Conservation (phyloP, 2,888 invertebrate genomes). For the Criorhina ranunculi region DNA sequence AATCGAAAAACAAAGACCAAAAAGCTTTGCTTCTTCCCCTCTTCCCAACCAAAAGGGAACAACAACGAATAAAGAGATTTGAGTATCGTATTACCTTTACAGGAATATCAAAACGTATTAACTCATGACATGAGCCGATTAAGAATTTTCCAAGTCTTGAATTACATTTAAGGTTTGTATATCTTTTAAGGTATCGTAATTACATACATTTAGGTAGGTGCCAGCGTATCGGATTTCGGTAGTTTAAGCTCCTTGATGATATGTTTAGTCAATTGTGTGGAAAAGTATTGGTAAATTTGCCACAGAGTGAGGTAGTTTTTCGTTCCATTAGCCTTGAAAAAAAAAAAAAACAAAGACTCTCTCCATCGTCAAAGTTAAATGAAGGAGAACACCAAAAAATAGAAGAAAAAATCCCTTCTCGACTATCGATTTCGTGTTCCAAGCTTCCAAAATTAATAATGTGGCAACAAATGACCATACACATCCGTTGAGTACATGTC, state of each 20-base stretch:
- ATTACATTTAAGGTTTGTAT: conserved; percentile 79
- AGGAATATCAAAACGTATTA: conserved; percentile 76
- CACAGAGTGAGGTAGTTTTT: conserved; percentile 61
- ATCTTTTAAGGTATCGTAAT: conserved; percentile 79
- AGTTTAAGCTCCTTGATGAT: conserved; percentile 79
- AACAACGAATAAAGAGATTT: conserved; percentile 61
- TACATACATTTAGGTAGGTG: conserved; percentile 84
- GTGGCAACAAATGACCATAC: conserved; percentile 53
- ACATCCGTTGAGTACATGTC: conserved; percentile 62
- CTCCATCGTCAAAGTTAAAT: neutral
- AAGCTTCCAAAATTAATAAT: conserved; percentile 61
- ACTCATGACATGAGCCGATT: conserved; percentile 84
- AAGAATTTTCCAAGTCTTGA: conserved; percentile 82
- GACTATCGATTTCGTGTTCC: conserved; percentile 66
- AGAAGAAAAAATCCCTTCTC: conserved; percentile 20
- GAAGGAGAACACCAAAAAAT: no score
- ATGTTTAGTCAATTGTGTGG: conserved; percentile 84
- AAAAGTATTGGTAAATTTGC: conserved; percentile 79
- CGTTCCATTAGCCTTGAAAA: conserved; percentile 70
- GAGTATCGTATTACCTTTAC: conserved; percentile 67
- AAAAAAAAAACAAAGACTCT: no score
- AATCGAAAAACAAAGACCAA: conserved; percentile 52
- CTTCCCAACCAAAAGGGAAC: conserved; percentile 22
- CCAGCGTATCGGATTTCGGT: conserved; percentile 82
- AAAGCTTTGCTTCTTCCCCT: conserved; percentile 56